Conservation (phyloP, 2,113 vertebrate genomes). For the Neofelis nebulosa region DNA sequence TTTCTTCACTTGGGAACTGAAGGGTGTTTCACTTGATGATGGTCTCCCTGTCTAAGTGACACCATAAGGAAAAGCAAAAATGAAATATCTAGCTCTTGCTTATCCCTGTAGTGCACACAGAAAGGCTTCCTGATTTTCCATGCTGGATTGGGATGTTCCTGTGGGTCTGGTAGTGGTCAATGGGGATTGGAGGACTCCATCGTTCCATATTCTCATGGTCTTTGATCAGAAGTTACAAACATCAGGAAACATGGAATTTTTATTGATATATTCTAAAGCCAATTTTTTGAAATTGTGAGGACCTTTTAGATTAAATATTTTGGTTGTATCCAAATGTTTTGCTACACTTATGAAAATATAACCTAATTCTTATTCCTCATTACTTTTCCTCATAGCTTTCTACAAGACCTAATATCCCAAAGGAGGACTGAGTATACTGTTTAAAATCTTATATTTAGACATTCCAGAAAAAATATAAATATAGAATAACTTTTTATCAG, state of each 20-base stretch:
- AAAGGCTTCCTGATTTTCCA: background rate
- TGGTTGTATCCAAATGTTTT: background rate
- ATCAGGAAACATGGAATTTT: background rate
- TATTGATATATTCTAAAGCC: background rate
- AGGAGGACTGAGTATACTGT: background rate
- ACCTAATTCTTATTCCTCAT: background rate
- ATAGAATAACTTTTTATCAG: background rate
- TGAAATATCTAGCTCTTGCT: background rate
- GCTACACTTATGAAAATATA: conserved; percentile 29
- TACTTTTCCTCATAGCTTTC: conserved; percentile 33
- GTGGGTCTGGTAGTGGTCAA: background rate
- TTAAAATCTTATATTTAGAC: conserved; percentile 10
- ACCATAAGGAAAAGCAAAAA: background rate
- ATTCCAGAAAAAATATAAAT: background rate
- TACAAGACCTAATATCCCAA: background rate
- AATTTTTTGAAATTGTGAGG: background rate
- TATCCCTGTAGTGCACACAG: background rate
- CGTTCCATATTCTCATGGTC: background rate
- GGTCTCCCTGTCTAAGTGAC: background rate
- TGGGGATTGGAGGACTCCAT: background rate
- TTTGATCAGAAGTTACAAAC: background rate
- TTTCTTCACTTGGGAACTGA: background rate
- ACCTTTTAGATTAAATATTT: conserved; percentile 41
- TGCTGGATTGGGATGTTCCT: background rate
- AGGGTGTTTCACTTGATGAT: background rate